Evolutionary conservation across 2,888 invertebrate genomes (phyloP).

Genomic region (Oscheius sp.): DNA sequence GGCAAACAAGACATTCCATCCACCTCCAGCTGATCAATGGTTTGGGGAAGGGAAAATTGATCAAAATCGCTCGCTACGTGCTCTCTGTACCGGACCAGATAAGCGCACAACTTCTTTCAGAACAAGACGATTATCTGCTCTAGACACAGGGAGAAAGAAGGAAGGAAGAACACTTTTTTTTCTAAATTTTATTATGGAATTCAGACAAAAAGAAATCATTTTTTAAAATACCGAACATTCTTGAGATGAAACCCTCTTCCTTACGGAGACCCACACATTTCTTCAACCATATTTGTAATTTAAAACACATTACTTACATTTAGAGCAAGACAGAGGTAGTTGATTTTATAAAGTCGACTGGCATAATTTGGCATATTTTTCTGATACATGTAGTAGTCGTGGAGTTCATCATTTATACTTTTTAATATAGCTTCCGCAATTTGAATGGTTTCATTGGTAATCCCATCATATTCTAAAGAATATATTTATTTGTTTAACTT

Average conservation of each 20-base stretch:
- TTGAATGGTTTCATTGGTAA: background rate
- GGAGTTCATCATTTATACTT: conserved; percentile 10
- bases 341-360: conserved; percentile 21
- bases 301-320: background rate
- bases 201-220: background rate
- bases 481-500: background rate
- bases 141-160: background rate
- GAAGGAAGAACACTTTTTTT: background rate
- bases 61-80: background rate
- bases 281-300: background rate
- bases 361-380: conserved; percentile 6
- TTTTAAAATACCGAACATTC: background rate
- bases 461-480: background rate
- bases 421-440: background rate
- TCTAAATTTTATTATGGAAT: background rate
- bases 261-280: background rate
- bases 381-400: conserved; percentile 12
- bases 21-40: background rate
- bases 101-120: conserved; percentile 4
- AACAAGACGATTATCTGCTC: background rate
- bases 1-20: conserved; percentile 43
- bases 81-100: conserved; percentile 3
- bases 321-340: conserved; percentile 11
- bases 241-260: background rate
- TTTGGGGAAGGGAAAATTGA: background rate